Evolutionary conservation across 2,113 vertebrate genomes (phyloP), one percentile per base, ranked within the genome.

Genomic region (Dipodomys ordii): DNA sequence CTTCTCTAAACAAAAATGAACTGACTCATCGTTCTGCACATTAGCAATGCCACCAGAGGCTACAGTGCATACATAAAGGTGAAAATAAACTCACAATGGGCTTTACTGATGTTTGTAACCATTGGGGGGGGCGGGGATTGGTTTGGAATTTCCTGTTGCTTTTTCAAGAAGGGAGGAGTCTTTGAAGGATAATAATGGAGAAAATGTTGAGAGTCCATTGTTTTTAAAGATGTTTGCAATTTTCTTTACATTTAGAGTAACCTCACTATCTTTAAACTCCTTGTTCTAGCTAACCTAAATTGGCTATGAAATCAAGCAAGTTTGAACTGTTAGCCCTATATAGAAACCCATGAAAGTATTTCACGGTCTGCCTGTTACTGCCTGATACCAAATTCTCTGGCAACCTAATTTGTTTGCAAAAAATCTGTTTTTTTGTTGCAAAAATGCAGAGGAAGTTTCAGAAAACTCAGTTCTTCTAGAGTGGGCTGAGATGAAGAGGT

Each of bases 361-460:
- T 94, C 87, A 92, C 53, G 89, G 35, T 74, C 39, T 83, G 60
- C 67, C 67, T 91, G 76, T 93, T 87, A 90, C 65, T 93, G 74
- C 88, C 83, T 19, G 1, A 60, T 82, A 67, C 73, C 84, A 92
- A 23, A 49, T 78, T 89, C 32, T 32, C 49, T 96, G 27, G 77
- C 82, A 72, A 39, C 49, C 81, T 28, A 49, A 71, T 93, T 69
- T 94, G 78, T 93, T 94, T 96, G 83, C 76, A 94, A 95, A 95
- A 39, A 39, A 39, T 39, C 39, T 39, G 39, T 39, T 39, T 39
- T 39, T 6, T 39, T 39, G 79, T 46, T 60, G 78, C 74, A 62
- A 86, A 57, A 88, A 87, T 32, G 69, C 44, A 95, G 19, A 25
- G 12, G 28, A 69, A 2, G 73, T 88, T 91, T 74, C 77, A 79